Percentiles rank a stretch among this genome's conserved stretches.
Evolutionary conservation across 2,888 invertebrate genomes (phyloP).

Genomic region (Polia nebulosa): DNA sequence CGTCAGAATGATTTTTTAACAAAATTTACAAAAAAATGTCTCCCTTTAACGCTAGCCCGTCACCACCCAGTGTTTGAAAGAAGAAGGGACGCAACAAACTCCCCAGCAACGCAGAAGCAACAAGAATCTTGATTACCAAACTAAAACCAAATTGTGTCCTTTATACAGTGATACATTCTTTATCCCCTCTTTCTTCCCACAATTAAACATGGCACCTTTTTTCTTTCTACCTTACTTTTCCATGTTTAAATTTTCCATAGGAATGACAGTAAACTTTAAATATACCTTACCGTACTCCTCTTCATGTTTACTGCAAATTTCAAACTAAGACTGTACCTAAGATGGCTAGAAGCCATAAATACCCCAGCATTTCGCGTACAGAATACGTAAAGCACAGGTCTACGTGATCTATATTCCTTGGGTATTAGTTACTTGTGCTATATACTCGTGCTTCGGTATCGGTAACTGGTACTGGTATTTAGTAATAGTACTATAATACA

Average conservation of each 20-base stretch:
- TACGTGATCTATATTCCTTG: conserved; percentile 56
- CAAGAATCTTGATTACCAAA: no score
- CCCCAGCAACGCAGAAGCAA: no score
- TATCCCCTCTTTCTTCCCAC: no score
- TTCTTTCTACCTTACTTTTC: not conserved
- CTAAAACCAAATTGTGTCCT: not conserved
- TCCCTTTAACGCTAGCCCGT: no score
- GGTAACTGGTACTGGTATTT: conserved; percentile 14
- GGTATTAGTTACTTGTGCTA: conserved; percentile 51
- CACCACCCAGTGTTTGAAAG: not conserved
- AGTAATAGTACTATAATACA: not conserved
- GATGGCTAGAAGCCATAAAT: conserved; percentile 59
- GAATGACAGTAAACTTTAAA: conserved; percentile 19
- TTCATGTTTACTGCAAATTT: conserved; percentile 33
- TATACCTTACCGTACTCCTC: conserved; percentile 4
- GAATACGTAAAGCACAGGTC: conserved; percentile 56
- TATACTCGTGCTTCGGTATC: conserved; percentile 9
- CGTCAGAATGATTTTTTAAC: not conserved
- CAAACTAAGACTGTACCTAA: conserved; percentile 38
- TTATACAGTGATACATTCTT: not conserved
- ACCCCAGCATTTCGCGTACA: conserved; percentile 46
- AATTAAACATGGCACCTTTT: no score
- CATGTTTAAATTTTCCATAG: not conserved
- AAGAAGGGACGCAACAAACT: no score
- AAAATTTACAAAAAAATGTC: not conserved